phyloP scores from a whole-genome alignment of 2,797 vertebrate genomes.

The Dendrocincla tyrannina region DNA sequence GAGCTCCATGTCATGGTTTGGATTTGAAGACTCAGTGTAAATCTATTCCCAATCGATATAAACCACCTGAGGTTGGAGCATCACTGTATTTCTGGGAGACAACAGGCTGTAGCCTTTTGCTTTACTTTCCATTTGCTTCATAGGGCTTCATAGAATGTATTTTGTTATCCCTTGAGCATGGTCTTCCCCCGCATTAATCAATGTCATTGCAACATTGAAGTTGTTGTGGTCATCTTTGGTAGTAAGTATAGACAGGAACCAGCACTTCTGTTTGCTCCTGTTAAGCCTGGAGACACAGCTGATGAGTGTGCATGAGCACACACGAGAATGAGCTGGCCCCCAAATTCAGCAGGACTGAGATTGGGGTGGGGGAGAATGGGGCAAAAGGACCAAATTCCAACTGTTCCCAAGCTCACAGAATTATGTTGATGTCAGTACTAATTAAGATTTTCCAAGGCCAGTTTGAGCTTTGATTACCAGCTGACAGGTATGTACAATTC shows the following conservation, averaged over 20 bases:
- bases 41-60: neutral
- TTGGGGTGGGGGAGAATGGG: neutral
- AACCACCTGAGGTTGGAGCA: neutral
- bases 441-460: conserved; percentile 52
- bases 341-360: neutral
- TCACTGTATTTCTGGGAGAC: neutral
- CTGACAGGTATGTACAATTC: conserved; percentile 75
- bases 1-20: neutral
- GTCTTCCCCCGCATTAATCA: neutral
- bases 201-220: neutral
- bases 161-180: neutral
- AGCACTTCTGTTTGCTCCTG: neutral
- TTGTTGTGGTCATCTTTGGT: neutral
- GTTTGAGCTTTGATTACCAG: conserved; percentile 61
- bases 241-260: neutral
- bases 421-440: conserved; percentile 70
- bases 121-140: neutral
- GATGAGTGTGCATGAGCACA: neutral
- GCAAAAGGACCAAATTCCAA: neutral
- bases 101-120: neutral
- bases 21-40: neutral
- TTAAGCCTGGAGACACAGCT: neutral
- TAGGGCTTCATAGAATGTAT: neutral
- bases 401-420: conserved; percentile 26
- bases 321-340: neutral